Evolutionary conservation across 2,113 vertebrate genomes (phyloP).

Genomic region (Brienomyrus brachyistius): DNA sequence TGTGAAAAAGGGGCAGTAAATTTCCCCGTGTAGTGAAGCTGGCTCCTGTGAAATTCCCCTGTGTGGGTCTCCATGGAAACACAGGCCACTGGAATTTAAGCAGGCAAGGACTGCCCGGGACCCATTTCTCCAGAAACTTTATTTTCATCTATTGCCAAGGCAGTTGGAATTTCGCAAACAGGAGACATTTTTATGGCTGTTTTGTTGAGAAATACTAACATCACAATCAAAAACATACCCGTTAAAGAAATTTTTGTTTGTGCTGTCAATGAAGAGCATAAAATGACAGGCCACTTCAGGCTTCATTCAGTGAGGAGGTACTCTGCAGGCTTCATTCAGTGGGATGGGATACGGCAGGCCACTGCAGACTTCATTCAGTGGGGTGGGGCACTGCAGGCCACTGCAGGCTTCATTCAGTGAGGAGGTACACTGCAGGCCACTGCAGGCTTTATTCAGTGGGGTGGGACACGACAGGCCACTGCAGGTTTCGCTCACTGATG

Average conservation of each 20-base stretch:
- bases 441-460: too few relatives aligned
- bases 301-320: too few relatives aligned
- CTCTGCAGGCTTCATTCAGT: background rate
- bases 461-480: background rate
- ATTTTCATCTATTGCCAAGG: background rate
- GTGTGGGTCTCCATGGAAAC: conserved; percentile 3
- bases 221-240: background rate
- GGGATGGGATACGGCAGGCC: fast-evolving
- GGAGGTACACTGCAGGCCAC: too few relatives aligned
- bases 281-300: background rate
- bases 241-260: background rate
- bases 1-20: background rate
- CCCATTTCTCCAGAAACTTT: background rate
- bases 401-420: background rate
- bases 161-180: background rate
- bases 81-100: conserved; percentile 3
- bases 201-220: background rate
- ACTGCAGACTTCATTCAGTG: background rate
- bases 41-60: background rate
- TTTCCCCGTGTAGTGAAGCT: background rate
- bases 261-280: background rate
- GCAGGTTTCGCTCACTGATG: background rate
- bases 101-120: background rate
- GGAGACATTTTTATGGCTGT: background rate
- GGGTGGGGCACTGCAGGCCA: background rate